Conservation (phyloP, 2,113 vertebrate genomes). For the Xenus cinereus region DNA sequence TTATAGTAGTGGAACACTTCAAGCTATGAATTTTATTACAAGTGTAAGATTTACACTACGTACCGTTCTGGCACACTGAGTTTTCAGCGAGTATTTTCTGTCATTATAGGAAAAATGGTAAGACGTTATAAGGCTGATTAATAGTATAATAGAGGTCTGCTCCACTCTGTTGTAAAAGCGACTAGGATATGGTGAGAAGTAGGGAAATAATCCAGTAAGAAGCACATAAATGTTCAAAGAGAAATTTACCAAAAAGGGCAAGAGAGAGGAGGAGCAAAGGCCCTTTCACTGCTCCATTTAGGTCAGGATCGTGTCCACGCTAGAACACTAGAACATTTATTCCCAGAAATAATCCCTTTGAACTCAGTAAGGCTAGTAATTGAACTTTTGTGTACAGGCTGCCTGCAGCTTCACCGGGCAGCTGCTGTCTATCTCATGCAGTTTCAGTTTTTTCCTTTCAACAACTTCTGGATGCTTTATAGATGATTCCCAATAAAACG, state of each 20-base stretch:
- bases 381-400: slow-evolving; percentile 2
- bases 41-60: background rate
- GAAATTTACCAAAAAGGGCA: background rate
- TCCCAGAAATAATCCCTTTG: slow-evolving; percentile 7
- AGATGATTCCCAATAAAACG: background rate
- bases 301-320: background rate
- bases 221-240: background rate
- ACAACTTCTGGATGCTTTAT: background rate
- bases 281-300: background rate
- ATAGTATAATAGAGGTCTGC: background rate
- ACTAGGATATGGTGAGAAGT: background rate
- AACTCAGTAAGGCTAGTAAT: background rate
- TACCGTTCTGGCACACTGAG: fast-evolving
- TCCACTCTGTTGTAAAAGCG: background rate
- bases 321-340: background rate
- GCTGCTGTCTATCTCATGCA: background rate
- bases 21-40: background rate
- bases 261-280: background rate
- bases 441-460: background rate
- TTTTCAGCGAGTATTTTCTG: background rate
- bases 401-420: background rate
- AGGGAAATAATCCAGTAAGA: background rate
- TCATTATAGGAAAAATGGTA: background rate
- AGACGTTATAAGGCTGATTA: background rate
- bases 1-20: background rate